Conservation (phyloP, 1,140 invertebrate genomes). For the Hycleus cichorii region DNA sequence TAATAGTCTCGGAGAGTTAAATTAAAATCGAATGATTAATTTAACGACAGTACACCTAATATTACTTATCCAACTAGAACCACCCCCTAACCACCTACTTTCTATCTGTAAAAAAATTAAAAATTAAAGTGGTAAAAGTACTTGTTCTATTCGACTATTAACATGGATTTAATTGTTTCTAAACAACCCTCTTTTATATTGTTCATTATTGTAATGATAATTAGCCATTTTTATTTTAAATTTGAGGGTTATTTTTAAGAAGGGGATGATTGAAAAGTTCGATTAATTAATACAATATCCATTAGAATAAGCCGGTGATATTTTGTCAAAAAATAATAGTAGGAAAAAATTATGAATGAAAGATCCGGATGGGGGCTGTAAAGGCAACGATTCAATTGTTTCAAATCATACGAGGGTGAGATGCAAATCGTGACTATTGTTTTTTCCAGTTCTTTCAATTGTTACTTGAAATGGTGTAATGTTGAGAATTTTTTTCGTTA, state of each 20-base stretch:
- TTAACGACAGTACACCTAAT: slow-evolving; percentile 18
- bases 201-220: too few relatives aligned
- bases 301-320: too few relatives aligned
- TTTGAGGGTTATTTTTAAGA: too few relatives aligned
- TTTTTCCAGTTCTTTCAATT: slow-evolving; percentile 22
- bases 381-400: slow-evolving; percentile 15
- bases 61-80: slow-evolving; percentile 15
- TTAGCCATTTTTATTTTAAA: too few relatives aligned
- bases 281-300: background rate
- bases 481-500: slow-evolving; percentile 12
- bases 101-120: too few relatives aligned
- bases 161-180: too few relatives aligned
- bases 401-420: slow-evolving; percentile 17
- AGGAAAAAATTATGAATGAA: too few relatives aligned
- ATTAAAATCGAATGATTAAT: slow-evolving; percentile 34
- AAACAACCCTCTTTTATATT: too few relatives aligned
- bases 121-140: too few relatives aligned
- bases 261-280: too few relatives aligned
- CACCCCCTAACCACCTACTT: slow-evolving; percentile 1
- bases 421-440: slow-evolving; percentile 26
- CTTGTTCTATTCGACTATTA: too few relatives aligned
- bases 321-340: too few relatives aligned
- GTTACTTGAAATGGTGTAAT: slow-evolving; percentile 15
- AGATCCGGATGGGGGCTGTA: background rate
- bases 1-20: slow-evolving; percentile 24